phyloP scores from a whole-genome alignment of 2,797 vertebrate genomes.

The Lacerta bilineata region DNA sequence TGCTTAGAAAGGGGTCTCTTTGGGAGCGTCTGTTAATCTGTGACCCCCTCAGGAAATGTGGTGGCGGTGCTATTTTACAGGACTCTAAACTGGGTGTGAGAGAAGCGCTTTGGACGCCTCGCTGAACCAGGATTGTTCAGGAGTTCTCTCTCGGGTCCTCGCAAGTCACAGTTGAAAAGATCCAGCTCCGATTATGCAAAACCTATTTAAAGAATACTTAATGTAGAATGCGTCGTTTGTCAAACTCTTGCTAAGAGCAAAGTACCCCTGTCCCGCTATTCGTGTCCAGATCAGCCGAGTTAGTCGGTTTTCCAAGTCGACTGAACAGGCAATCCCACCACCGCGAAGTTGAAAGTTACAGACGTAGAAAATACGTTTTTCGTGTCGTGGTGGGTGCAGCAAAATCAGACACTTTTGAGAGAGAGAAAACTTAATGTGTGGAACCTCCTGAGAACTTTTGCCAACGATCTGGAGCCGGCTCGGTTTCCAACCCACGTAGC shows the following conservation, averaged over 20 bases:
- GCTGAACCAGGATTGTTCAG: constrained; percentile 42
- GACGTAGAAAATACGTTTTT: too few relatives aligned
- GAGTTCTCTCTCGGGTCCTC: constrained; percentile 31
- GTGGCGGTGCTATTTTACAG: not conserved
- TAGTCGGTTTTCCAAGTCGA: not conserved
- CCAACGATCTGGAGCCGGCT: not conserved
- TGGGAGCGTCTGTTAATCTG: not conserved
- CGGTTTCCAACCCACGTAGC: too few relatives aligned
- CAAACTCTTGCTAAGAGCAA: too few relatives aligned
- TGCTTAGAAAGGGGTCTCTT: not conserved
- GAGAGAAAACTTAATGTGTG: not conserved
- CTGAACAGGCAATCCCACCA: too few relatives aligned
- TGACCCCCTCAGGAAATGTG: not conserved
- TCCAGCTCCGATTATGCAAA: not conserved
- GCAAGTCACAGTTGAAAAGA: constrained; percentile 6
- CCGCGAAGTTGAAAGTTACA: not conserved
- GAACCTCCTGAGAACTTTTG: not conserved
- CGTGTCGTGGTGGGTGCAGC: too few relatives aligned
- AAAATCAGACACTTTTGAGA: not conserved
- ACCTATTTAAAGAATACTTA: not conserved
- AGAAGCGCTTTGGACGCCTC: constrained; percentile 15
- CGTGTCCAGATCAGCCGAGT: not conserved
- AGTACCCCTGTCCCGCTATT: too few relatives aligned
- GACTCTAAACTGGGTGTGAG: constrained; percentile 21
- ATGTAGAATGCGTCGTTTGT: not conserved